A percentile compares a stretch with the other conserved stretches of the same genome.
Evolutionary conservation across 2,888 invertebrate species (phyloP).

Genomic region (Chrysolina haemoptera): DNA sequence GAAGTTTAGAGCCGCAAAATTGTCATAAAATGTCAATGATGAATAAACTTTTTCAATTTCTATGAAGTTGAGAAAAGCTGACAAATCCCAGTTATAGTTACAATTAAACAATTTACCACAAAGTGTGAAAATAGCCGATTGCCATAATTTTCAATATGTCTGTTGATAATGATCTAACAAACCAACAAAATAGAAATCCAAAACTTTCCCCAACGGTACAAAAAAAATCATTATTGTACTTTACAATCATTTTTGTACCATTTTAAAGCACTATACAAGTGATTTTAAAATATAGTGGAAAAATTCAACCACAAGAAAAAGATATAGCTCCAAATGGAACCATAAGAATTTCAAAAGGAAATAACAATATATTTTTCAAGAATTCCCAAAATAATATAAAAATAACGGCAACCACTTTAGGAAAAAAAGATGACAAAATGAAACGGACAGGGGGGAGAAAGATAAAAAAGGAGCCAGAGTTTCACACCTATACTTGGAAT

Average conservation of each 20-base stretch:
- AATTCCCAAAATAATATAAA: too few relatives aligned
- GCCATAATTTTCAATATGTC: too few relatives aligned
- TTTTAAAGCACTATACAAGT: constrained; percentile 44
- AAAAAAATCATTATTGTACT: constrained; percentile 39
- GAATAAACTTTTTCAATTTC: too few relatives aligned
- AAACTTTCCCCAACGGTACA: constrained; percentile 10
- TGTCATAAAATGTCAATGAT: too few relatives aligned
- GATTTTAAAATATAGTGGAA: constrained; percentile 27
- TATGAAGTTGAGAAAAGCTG: neutral
- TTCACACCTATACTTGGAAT: too few relatives aligned
- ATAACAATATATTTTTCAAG: neutral
- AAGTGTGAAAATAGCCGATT: too few relatives aligned
- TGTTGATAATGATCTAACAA: constrained; percentile 3
- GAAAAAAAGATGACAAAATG: too few relatives aligned
- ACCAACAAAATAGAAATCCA: constrained; percentile 16
- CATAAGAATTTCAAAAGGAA: neutral
- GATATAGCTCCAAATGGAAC: neutral
- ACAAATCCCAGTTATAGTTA: neutral
- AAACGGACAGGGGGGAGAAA: too few relatives aligned
- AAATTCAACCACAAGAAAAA: constrained; percentile 1
- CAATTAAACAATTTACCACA: too few relatives aligned
- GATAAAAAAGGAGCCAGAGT: too few relatives aligned
- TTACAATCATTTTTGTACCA: constrained; percentile 47
- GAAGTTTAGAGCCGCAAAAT: neutral
- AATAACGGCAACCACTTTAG: too few relatives aligned